Percentiles rank a stretch among this genome's conserved stretches.
These are phyloP conservation scores for Gari tellinella DNA, from an alignment of 2,888 invertebrate genomes.

Conservation along the genomic window DNA sequence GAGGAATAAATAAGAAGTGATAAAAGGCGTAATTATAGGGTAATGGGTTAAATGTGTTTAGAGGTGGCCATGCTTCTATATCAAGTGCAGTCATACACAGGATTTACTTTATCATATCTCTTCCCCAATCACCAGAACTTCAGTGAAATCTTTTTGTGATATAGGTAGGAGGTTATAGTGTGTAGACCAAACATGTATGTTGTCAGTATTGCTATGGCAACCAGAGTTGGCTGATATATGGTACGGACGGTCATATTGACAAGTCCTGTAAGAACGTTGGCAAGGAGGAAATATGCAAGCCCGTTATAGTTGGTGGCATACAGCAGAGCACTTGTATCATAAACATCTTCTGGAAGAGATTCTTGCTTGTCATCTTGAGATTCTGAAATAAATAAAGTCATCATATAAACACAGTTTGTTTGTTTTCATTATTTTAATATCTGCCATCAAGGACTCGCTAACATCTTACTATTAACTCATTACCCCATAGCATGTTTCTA, in stretches of 20 bases:
- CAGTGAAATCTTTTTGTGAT: slow-evolving; percentile 63
- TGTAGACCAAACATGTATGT: slow-evolving; percentile 77
- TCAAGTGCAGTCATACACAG: no score
- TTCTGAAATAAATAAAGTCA: slow-evolving; percentile 31
- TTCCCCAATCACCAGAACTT: slow-evolving; percentile 67
- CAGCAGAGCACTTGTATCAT: slow-evolving; percentile 84
- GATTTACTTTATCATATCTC: no score
- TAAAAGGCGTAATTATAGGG: no score
- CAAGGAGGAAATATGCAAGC: slow-evolving; percentile 92
- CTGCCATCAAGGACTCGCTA: no score
- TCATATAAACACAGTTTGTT: neutral
- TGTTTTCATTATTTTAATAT: no score
- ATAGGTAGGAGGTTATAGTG: slow-evolving; percentile 50
- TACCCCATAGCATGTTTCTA: no score
- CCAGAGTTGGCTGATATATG: slow-evolving; percentile 63
- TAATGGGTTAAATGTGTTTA: no score
- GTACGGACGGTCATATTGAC: slow-evolving; percentile 91
- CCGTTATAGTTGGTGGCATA: slow-evolving; percentile 92
- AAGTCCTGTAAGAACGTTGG: slow-evolving; percentile 93
- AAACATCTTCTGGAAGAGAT: neutral
- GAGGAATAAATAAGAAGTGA: no score
- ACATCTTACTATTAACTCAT: no score
- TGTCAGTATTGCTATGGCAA: slow-evolving; percentile 68
- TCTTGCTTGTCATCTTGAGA: slow-evolving; percentile 13
- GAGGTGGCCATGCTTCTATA: no score